A percentile compares a stretch with the other conserved stretches of the same genome.
Conservation (phyloP, 2,797 vertebrate species). For the Psittacula echo region DNA sequence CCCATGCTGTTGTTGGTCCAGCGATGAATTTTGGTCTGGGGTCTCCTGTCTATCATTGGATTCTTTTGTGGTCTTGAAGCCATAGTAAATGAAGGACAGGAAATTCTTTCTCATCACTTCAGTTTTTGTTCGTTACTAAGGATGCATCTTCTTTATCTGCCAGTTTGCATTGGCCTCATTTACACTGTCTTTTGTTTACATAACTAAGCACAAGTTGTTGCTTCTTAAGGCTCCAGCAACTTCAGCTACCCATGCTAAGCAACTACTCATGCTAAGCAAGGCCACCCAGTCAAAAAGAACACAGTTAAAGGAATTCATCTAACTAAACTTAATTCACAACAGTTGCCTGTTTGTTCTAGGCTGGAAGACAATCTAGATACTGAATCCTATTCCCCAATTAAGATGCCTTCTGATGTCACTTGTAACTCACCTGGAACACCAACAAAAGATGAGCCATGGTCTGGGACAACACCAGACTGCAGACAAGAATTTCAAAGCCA, state of each 20-base stretch:
- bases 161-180: neutral
- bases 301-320: neutral
- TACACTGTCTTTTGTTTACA: neutral
- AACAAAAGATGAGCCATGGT: conserved; percentile 42
- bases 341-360: neutral
- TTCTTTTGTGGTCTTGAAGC: neutral
- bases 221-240: neutral
- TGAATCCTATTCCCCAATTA: neutral
- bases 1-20: neutral
- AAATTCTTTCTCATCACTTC: neutral
- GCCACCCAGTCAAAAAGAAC: neutral
- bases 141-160: neutral
- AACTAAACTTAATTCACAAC: neutral
- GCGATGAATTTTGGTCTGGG: neutral
- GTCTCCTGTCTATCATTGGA: neutral
- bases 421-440: conserved; percentile 49
- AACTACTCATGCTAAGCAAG: neutral
- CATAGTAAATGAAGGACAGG: neutral
- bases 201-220: neutral
- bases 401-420: neutral
- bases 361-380: neutral
- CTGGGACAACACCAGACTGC: neutral
- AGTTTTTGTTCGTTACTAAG: neutral
- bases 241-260: neutral
- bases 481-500: neutral